Percentiles rank a stretch among this genome's conserved stretches.
phyloP scores from a whole-genome alignment of 1,140 invertebrate species.

The Neoseiulus cucumeris region DNA sequence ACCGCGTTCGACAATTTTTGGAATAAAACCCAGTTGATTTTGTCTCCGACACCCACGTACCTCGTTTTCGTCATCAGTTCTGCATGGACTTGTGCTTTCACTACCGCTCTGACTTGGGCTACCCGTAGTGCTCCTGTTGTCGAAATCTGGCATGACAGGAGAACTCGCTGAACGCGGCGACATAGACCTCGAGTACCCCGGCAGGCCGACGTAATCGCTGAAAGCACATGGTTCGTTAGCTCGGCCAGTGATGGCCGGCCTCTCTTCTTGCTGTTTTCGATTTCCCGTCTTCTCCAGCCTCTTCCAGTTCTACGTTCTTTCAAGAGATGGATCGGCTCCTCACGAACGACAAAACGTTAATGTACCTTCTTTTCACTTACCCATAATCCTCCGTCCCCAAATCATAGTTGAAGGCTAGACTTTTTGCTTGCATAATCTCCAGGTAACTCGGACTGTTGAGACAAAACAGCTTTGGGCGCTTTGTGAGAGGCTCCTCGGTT shows the following conservation, averaged over 20 bases:
- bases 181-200: neutral
- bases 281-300: no score
- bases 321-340: no score
- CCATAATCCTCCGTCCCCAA: neutral
- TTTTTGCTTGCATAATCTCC: neutral
- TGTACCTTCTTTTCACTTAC: no score
- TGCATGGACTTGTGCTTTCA: conserved; percentile 4
- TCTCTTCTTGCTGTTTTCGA: no score
- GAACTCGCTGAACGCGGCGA: neutral
- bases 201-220: conserved; percentile 1
- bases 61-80: conserved; percentile 4
- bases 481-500: neutral
- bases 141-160: conserved; percentile 1
- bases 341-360: no score
- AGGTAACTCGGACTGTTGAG: neutral
- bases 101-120: neutral
- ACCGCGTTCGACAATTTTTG: no score
- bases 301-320: no score
- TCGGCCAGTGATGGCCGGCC: no score
- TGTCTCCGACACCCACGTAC: neutral
- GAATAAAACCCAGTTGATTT: no score
- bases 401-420: conserved; percentile 9
- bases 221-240: no score
- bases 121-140: neutral
- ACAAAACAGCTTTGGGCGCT: conserved; percentile 1